phyloP scores from a whole-genome alignment of 2,113 vertebrate species.

The Archocentrus centrarchus region DNA sequence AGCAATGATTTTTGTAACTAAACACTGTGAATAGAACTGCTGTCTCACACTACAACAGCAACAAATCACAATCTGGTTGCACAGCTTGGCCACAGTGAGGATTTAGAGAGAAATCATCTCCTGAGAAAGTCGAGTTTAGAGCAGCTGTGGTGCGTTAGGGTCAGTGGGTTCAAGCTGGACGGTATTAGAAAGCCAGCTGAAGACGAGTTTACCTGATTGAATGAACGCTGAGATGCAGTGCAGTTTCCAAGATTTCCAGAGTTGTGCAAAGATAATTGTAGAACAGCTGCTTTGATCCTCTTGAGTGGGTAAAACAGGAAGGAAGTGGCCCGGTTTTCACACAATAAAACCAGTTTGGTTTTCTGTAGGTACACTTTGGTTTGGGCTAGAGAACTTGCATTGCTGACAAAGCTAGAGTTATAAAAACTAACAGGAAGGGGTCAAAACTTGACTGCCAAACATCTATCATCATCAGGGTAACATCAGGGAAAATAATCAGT shows the following conservation, averaged over 20 bases:
- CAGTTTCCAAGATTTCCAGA: neutral
- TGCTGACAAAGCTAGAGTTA: neutral
- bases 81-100: neutral
- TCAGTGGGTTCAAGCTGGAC: neutral
- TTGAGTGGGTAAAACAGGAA: neutral
- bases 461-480: neutral
- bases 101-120: conserved; percentile 1
- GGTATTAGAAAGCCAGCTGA: neutral
- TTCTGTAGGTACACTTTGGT: neutral
- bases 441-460: neutral
- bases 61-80: neutral
- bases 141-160: neutral
- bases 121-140: neutral
- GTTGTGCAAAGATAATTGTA: neutral
- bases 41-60: neutral
- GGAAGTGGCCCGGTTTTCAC: neutral
- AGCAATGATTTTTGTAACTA: neutral
- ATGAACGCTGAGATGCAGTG: neutral
- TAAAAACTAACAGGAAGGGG: neutral
- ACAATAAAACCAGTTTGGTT: neutral
- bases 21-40: neutral
- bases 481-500: neutral
- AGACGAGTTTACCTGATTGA: neutral
- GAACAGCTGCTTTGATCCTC: conserved; percentile 5
- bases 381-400: too few species aligned